Evolutionary conservation across 2,888 invertebrate genomes (phyloP), one percentile per base, ranked within the genome.

Genomic region (Iselma pallidipennis): DNA sequence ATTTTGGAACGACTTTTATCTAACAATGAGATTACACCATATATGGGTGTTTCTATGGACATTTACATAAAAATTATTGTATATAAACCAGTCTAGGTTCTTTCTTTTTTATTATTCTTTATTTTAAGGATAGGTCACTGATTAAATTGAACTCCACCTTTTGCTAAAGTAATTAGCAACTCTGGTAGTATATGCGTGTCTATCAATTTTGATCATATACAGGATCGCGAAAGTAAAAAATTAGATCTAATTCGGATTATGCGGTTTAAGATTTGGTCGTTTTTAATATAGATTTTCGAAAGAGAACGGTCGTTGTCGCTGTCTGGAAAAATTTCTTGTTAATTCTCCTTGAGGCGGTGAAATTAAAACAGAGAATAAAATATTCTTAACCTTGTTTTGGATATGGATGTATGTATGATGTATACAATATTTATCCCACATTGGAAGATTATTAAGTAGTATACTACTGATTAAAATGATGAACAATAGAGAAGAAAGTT

Each of bases 321-420:
- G 45, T 19, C 45, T 45, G 45, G 45, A 45, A 45, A 53, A 54
- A 28, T 61, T 61, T 60, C 56, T 12, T 45, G 4, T 45, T 21
- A 45, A 45, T 45, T 45, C 21, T 10, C 29, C 67, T 55, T 9
- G 25, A 54, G 67, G 67, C 63, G 67, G 67, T 53, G 65, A 67
- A 67, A 65, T 67, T 65, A 67, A 61, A 52, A 19, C 55, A 50
- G 59, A 59, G 59, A 59, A 60, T n/a, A 56, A 58, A 61, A 26
- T 55, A 54, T 56, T 59, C 57, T 14, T 51, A 60, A 56, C 56
- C 60, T 42, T 52, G 42, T 56, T 60, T 60, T n/a, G n/a, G n/a
- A n/a, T n/a, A n/a, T n/a, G n/a, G n/a, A n/a, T n/a, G n/a, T n/a
- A n/a, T n/a, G n/a, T n/a, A n/a, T n/a, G n/a, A n/a, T n/a, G n/a